A percentile compares a stretch with the other conserved stretches of the same genome.
Conservation (phyloP, 1,140 invertebrate genomes). For the Orchesella cincta region DNA sequence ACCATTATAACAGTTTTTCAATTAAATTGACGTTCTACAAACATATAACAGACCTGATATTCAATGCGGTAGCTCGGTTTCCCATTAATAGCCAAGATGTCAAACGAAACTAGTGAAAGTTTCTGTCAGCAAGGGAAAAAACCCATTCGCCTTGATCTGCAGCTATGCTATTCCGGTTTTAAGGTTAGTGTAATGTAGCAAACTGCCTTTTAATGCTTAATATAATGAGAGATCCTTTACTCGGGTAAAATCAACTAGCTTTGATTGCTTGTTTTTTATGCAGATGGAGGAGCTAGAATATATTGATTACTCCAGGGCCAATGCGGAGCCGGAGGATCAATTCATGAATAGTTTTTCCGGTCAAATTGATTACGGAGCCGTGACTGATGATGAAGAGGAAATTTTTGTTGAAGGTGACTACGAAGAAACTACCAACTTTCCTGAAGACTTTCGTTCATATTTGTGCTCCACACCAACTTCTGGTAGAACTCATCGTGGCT, state of each 20-base stretch:
- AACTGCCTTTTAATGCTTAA: background rate
- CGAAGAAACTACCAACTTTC: background rate
- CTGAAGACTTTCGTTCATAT: background rate
- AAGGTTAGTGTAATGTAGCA: background rate
- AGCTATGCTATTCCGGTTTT: conserved; percentile 7
- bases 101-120: no score
- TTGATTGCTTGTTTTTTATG: background rate
- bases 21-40: no score
- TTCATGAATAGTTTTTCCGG: conserved; percentile 10
- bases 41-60: no score
- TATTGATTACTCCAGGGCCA: background rate
- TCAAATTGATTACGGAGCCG: background rate
- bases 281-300: conserved; percentile 8
- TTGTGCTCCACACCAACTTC: conserved; percentile 5
- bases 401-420: background rate
- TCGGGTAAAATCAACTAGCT: background rate
- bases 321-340: background rate
- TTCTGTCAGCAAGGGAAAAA: no score
- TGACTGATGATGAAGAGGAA: background rate
- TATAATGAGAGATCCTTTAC: background rate
- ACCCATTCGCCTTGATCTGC: background rate
- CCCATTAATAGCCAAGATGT: no score
- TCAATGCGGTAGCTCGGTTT: no score
- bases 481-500: background rate
- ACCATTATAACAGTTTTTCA: no score